Percentiles rank a stretch among this genome's conserved stretches.
phyloP scores from a whole-genome alignment of 2,888 invertebrate genomes.

The Chesias legatella region DNA sequence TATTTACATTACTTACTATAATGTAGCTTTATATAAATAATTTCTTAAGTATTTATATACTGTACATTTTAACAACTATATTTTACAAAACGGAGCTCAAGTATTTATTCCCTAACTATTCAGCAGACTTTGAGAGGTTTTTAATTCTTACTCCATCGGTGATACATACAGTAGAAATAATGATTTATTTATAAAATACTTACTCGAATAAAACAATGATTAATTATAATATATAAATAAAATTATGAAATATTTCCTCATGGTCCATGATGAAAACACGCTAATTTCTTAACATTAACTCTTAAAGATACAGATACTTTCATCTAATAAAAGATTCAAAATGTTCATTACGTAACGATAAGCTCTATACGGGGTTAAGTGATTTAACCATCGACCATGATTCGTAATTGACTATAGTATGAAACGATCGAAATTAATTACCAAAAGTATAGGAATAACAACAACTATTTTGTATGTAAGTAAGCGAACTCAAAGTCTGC shows the following conservation, averaged over 20 bases:
- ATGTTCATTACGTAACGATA: constrained; percentile 48
- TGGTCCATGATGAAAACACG: constrained; percentile 26
- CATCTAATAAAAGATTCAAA: constrained; percentile 41
- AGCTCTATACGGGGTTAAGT: constrained; percentile 55
- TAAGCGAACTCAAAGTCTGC: too few relatives aligned
- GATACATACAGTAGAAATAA: too few relatives aligned
- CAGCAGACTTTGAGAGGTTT: too few relatives aligned
- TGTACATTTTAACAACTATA: background rate
- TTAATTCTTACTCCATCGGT: too few relatives aligned
- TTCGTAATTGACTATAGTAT: constrained; percentile 23
- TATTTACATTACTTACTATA: too few relatives aligned
- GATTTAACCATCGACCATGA: constrained; percentile 42
- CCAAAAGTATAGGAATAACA: too few relatives aligned
- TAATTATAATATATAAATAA: too few relatives aligned
- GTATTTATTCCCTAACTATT: too few relatives aligned
- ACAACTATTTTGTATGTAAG: too few relatives aligned
- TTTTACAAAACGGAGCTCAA: constrained; percentile 5
- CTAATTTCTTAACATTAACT: constrained; percentile 22
- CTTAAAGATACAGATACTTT: constrained; percentile 21
- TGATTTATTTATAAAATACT: background rate
- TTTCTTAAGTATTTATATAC: too few relatives aligned
- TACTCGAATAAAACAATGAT: background rate
- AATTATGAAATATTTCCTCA: constrained; percentile 3
- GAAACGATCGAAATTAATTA: constrained; percentile 7
- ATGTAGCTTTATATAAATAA: too few relatives aligned